Evolutionary conservation across 2,888 invertebrate species (phyloP).

Genomic region (Drosophila kuntzei): DNA sequence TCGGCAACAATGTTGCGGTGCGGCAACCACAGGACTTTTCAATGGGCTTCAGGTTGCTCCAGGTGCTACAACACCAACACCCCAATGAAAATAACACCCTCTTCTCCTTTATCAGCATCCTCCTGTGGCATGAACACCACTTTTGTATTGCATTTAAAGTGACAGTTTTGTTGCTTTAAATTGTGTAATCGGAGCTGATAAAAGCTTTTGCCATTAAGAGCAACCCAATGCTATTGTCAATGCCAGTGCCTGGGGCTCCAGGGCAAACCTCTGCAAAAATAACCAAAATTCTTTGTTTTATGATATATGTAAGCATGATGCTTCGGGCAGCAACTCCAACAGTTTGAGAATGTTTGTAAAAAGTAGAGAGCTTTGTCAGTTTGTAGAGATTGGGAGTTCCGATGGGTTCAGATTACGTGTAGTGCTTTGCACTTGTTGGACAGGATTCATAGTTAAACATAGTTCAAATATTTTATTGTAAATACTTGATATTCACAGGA

Average conservation of each 20-base stretch:
- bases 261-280: slow-evolving; percentile 44
- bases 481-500: background rate
- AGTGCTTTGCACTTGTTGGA: slow-evolving; percentile 33
- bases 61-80: slow-evolving; percentile 56
- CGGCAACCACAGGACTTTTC: slow-evolving; percentile 68
- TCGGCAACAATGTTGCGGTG: slow-evolving; percentile 79
- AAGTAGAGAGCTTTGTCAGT: background rate
- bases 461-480: background rate
- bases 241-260: slow-evolving; percentile 2
- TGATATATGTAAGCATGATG: slow-evolving; percentile 42
- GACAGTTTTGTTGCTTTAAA: slow-evolving; percentile 76
- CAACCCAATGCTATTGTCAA: slow-evolving; percentile 19
- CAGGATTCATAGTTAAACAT: slow-evolving; percentile 1
- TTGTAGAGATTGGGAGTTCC: slow-evolving; percentile 4
- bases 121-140: background rate
- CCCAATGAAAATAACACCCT: slow-evolving; percentile 8
- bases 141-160: slow-evolving; percentile 73
- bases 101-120: background rate
- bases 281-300: slow-evolving; percentile 54
- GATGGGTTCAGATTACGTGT: slow-evolving; percentile 28
- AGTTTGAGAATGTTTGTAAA: slow-evolving; percentile 1
- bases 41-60: slow-evolving; percentile 54
- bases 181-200: slow-evolving; percentile 77
- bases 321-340: slow-evolving; percentile 18
- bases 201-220: slow-evolving; percentile 70